Conservation (phyloP, 2,888 invertebrate genomes). For the Drosophila helvetica region DNA sequence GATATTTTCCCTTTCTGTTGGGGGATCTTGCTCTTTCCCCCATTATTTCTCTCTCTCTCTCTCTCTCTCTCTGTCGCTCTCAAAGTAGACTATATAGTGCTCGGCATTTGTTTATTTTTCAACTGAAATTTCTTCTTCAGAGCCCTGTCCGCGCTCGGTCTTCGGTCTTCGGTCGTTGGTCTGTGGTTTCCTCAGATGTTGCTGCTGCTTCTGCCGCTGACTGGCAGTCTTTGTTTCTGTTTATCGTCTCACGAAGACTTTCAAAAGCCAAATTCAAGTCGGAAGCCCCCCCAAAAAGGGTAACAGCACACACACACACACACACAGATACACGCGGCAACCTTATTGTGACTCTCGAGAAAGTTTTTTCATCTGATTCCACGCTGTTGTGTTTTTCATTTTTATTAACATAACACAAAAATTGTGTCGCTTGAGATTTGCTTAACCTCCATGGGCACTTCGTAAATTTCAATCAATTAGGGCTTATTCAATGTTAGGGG, state of each 20-base stretch:
- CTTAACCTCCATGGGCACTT: constrained; percentile 26
- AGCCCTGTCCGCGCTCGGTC: constrained; percentile 14
- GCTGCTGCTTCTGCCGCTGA: constrained; percentile 28
- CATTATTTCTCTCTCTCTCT: neutral
- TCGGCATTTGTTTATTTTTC: constrained; percentile 68
- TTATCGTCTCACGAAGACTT: constrained; percentile 69
- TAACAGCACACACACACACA: constrained; percentile 11
- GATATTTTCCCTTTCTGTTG: constrained; percentile 52
- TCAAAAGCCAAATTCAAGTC: constrained; percentile 57
- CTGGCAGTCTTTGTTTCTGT: constrained; percentile 66
- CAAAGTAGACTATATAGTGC: constrained; percentile 38
- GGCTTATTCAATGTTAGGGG: constrained; percentile 19
- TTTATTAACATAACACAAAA: constrained; percentile 43
- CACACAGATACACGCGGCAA: constrained; percentile 7
- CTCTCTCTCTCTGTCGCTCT: constrained; percentile 34
- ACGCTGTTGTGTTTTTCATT: constrained; percentile 21
- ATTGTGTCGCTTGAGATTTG: constrained; percentile 15
- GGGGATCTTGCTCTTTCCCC: constrained; percentile 21
- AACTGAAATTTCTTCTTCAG: constrained; percentile 52
- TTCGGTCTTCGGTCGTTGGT: constrained; percentile 42
- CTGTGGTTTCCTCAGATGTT: constrained; percentile 33
- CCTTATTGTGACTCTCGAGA: constrained; percentile 42
- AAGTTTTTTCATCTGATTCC: constrained; percentile 35
- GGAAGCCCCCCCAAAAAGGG: constrained; percentile 24
- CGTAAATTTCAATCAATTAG: constrained; percentile 32